Conservation (phyloP, 1,140 invertebrate species). For the Melanaphis sacchari region DNA sequence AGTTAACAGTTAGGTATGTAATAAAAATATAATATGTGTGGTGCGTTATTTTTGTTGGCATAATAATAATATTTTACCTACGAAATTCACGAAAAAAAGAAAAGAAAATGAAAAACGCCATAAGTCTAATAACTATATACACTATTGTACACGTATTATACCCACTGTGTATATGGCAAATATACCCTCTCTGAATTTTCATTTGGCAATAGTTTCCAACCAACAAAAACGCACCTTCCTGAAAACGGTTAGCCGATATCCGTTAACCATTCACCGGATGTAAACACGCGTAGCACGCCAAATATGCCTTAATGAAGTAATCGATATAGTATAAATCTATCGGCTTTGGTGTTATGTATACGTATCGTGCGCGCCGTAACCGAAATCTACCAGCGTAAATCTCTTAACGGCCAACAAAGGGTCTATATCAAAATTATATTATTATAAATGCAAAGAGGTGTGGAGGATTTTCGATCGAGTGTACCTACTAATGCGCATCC, state of each 20-base stretch:
- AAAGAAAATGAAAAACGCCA: conserved; percentile 14
- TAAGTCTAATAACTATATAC: not conserved
- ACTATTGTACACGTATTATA: too few relatives aligned
- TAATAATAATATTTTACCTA: conserved; percentile 27
- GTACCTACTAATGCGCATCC: not conserved
- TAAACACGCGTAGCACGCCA: not conserved
- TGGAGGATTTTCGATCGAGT: not conserved
- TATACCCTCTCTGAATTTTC: not conserved
- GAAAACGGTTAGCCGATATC: conserved; percentile 4
- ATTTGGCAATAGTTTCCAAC: conserved; percentile 49
- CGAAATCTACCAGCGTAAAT: not conserved
- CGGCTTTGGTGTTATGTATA: not conserved
- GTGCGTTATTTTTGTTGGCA: not conserved
- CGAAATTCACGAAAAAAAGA: not conserved
- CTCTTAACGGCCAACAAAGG: not conserved
- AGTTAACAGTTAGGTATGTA: not conserved
- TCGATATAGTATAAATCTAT: not conserved
- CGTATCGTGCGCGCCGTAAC: not conserved
- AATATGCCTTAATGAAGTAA: conserved; percentile 25
- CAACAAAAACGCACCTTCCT: conserved; percentile 12
- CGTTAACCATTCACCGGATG: not conserved
- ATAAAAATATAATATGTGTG: not conserved
- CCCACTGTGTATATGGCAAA: not conserved
- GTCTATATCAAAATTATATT: not conserved
- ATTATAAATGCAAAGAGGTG: conserved; percentile 29